Evolutionary conservation across 2,888 invertebrate genomes (phyloP), one percentile per base, ranked within the genome.

Genomic region (Aleiodes alternator): DNA sequence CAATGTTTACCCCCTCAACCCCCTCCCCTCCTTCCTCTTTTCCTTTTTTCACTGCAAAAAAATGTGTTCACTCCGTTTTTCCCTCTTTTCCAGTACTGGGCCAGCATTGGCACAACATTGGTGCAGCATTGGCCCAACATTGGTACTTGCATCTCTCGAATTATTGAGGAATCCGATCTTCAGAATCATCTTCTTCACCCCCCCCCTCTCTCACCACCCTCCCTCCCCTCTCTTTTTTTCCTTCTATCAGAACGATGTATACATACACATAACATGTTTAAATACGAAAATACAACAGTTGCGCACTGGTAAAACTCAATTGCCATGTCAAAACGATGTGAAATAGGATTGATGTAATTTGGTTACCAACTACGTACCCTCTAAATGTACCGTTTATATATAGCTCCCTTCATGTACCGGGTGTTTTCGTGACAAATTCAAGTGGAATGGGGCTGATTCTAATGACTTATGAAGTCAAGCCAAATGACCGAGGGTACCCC

Each of bases 281-380:
- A 61, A 34, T 56, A 31, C 77, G 80, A 79, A 85, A 86, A 85
- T 83, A 86, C 83, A 88, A 88, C 87, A 89, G 88, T 88, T 87
- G 88, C 87, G 85, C 85, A 80, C 23, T 78, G 79, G 81, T 83
- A 83, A 85, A 88, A 88, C 85, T 87, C 87, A 87, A 89, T 89
- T 88, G 88, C 85, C 83, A 87, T 86, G 87, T 86, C 87, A 89
- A 89, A 89, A 89, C 88, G 88, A 87, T 83, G 87, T 85, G 89
- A 88, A 89, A 89, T 88, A 86, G 87, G 88, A 88, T 89, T 89
- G 89, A 88, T 88, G 89, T 89, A 88, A 89, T 89, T 89, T 87
- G 80, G 88, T 89, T 88, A 88, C 83, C 1, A 1, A 23, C 23
- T 23, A 78, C 82, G 81, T 48, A 50, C 51, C 53, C 57, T 64